Conservation (phyloP, 1,140 invertebrate species). For the Pomacea maculata region DNA sequence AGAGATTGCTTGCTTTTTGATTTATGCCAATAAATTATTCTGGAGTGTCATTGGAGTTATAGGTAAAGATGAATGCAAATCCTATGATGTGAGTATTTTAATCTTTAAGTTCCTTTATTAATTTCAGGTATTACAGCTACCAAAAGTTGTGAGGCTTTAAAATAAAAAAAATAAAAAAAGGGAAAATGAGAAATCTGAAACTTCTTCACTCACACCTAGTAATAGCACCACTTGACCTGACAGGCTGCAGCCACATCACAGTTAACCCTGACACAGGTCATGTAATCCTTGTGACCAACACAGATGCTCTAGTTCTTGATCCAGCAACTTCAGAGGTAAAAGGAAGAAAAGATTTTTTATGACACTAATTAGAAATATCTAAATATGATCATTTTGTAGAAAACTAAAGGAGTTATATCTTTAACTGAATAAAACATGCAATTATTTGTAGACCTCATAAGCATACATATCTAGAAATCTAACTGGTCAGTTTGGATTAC, state of each 20-base stretch:
- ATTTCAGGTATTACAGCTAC: too few species aligned
- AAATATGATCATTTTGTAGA: neutral
- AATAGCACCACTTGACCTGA: constrained; percentile 18
- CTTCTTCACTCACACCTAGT: neutral
- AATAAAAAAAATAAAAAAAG: too few species aligned
- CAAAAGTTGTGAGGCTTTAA: too few species aligned
- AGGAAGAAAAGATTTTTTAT: neutral
- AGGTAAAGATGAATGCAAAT: too few species aligned
- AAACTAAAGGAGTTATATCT: neutral
- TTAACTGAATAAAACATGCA: neutral
- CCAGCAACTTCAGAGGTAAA: constrained; percentile 36
- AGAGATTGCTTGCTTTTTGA: too few species aligned
- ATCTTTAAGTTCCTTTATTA: too few species aligned
- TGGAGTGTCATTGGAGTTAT: too few species aligned
- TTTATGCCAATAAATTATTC: too few species aligned
- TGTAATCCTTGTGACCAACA: constrained; percentile 41
- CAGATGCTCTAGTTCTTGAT: constrained; percentile 36
- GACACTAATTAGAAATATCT: neutral
- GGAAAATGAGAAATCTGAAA: constrained; percentile 15
- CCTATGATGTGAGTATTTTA: too few species aligned
- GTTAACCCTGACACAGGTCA: constrained; percentile 51
- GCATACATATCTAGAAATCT: too few species aligned
- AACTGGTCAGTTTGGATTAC: neutral
- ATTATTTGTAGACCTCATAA: neutral
- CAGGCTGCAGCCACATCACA: constrained; percentile 29